Evolutionary conservation across 2,888 invertebrate species (phyloP), one percentile per base, ranked within the genome.

Genomic region (Dicyrtoma fusca): DNA sequence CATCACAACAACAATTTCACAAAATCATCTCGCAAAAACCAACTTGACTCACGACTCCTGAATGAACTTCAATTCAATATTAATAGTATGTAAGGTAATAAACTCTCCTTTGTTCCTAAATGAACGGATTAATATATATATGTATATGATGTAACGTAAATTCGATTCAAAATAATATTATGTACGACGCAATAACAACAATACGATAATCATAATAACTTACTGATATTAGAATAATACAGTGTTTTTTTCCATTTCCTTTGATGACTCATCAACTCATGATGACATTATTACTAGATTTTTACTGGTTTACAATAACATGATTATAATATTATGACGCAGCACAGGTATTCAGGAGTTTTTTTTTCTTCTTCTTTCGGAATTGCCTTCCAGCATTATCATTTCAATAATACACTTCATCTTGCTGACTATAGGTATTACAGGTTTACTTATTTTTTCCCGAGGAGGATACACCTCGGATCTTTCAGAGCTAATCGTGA

Each of bases 291-390:
- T 34, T 34, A 34, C 34, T 34, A 34, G 34, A 34, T 34, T 5
- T 34, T 34, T 34, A 34, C 34, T 34, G 34, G 34, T 34, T 34
- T 34, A 34, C 34, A 34, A 53, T 53, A 53, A 53, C 21, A 53
- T 53, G 11, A 53, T 53, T 53, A 53, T 53, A 21, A 19, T 17
- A 53, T 19, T 17, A 53, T 53, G 19, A 53, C 19, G 63, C 23
- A 45, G 45, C 44, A 63, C 13, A 63, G 45, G 44, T 49, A 62
- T 19, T 23, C 62, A 45, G 62, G 62, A 62, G 62, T 62, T 62
- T 45, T 53, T 17, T 53, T 53, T 17, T 53, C 10, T 8, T 53
- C 3, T 53, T 53, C 8, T 53, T 53, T 53, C 21, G 21, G 21
- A 53, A 53, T 21, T 21, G 21, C 49, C 34, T 34, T 34, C 34